Evolutionary conservation across 2,888 invertebrate genomes (phyloP), one percentile per base, ranked within the genome.

Genomic region (Conistra vaccinii): DNA sequence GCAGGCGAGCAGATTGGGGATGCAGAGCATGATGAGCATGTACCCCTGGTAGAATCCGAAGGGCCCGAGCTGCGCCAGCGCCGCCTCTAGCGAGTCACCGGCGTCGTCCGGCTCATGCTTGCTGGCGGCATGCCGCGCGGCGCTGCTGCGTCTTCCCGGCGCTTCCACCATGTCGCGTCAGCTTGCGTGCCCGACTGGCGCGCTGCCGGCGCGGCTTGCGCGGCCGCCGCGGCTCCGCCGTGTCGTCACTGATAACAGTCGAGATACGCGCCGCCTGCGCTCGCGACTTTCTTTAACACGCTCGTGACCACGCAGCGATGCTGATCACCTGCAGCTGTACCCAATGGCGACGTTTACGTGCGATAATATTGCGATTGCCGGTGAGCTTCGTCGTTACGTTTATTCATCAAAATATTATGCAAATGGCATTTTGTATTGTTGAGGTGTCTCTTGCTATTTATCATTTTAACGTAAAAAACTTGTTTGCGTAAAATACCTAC

Each of bases 1-100:
- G 48, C 97, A 96, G 4, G 97, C 93, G 67, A 97, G 92, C 70
- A 97, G 80, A 82, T 96, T 95, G n/a, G 97, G 97, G 68, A 97
- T 78, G 80, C 94, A 94, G 73, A 95, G 90, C 89, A 96, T 89
- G 51, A 93, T 45, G 67, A 95, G 87, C 77, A 91, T 87, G 83
- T 94, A 95, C 9, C 92, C 90, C 85, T 96, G 96, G 91, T 96
- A 96, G 42, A 94, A 89, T 17, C 95, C 94, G 88, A 96, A 96
- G 70, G 94, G 93, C 17, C 96, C 95, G 61, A 96, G 93, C 85
- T 90, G 92, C n/a, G 90, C 90, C 81, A 96, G 87, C 55, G 94
- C 94, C 6, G 86, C 88, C 76, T 96, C 96, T 58, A 96, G 90
- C 57, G 92, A 91, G 66, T 91, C 91, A 1, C 82, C 88, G 0